Evolutionary conservation across 2,888 invertebrate species (phyloP), one percentile per base, ranked within the genome.

Genomic region (Catocala nupta): DNA sequence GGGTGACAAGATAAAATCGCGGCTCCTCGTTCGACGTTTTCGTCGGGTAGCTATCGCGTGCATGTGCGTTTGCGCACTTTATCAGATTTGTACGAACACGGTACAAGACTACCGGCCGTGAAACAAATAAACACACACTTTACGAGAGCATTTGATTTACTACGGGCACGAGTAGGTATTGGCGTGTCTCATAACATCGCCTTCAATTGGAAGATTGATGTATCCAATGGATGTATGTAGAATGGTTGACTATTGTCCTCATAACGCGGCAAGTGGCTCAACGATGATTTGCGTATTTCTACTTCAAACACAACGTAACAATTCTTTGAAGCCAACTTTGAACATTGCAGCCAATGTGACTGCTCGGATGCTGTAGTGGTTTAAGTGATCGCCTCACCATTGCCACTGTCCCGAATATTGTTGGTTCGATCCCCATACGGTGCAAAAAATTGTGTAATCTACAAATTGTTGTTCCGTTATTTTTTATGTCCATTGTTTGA

Each of bases 1-100:
- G 67, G 58, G 44, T 47, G 36, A 51, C 48, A 60, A 52, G 71
- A 71, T 74, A 71, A 68, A 67, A 77, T 80, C 69, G 9, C 8
- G 56, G 51, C 59, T 60, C 50, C 63, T 75, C 70, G 53, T 65
- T 55, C 47, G 61, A 76, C 77, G 70, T 80, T 70, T 74, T 70
- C 77, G 77, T 70, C 25, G 71, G 65, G 77, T 52, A 74, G 80
- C 59, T 74, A 84, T 89, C 82, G 89, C 88, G 89, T 89, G 89
- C 82, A 82, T 70, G 73, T 77, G 70, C 73, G 68, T 77, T 67
- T 63, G 65, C 74, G 62, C 69, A 68, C 72, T 80, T 83, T 88
- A 89, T 89, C 89, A 82, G 88, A 88, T 89, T 86, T 83, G 87
- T 87, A 76, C 77, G 68, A 78, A 83, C 89, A 82, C 77, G 85